A percentile compares a stretch with the other conserved stretches of the same genome.
phyloP scores from a whole-genome alignment of 2,888 invertebrate genomes.

The Aphrophora alni region DNA sequence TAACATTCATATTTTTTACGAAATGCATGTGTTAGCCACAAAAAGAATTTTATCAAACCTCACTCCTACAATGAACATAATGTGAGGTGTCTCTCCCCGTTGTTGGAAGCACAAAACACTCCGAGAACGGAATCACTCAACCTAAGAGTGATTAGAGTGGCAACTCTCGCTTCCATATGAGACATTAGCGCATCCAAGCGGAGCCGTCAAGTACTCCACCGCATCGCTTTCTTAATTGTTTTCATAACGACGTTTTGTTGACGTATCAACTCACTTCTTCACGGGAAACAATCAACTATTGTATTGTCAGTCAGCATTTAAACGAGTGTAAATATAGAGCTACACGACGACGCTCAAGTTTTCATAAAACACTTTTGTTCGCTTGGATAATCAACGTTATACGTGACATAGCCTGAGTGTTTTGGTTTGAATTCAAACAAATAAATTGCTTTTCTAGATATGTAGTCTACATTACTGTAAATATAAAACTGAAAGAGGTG shows the following conservation, averaged over 20 bases:
- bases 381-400: background rate
- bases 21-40: no score
- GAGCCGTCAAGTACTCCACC: background rate
- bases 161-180: conserved; percentile 1
- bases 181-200: background rate
- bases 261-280: background rate
- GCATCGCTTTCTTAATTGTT: conserved; percentile 9
- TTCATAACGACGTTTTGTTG: conserved; percentile 2
- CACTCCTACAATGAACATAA: background rate
- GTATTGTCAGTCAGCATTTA: background rate
- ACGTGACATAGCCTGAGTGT: background rate
- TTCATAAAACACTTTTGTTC: no score
- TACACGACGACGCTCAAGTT: background rate
- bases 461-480: no score
- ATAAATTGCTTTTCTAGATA: no score
- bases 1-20: no score
- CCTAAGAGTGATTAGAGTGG: background rate
- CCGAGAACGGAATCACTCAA: background rate
- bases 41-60: no score
- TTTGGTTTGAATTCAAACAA: no score
- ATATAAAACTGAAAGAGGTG: no score
- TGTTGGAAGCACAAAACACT: background rate
- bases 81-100: background rate
- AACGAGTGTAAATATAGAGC: background rate
- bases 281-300: background rate